Conservation (phyloP, 2,113 vertebrate genomes). For the Elephas maximus region DNA sequence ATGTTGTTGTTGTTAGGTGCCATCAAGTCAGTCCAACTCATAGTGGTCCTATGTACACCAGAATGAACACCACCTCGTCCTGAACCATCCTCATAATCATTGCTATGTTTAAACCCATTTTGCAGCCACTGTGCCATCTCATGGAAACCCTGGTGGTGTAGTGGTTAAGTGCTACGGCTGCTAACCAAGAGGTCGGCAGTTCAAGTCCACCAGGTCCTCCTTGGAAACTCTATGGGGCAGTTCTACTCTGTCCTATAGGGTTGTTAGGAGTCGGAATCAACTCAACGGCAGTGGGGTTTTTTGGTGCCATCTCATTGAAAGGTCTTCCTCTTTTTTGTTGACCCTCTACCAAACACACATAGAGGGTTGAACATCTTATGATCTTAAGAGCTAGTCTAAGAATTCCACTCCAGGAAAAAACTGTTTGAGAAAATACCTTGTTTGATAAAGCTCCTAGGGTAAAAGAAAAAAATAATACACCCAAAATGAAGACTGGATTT, state of each 20-base stretch:
- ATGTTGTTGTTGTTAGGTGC: background rate
- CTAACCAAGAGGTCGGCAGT: background rate
- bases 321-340: no score
- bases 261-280: no score
- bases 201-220: no score
- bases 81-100: background rate
- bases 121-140: background rate
- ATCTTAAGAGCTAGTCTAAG: background rate
- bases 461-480: background rate
- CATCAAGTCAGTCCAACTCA: background rate
- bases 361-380: background rate
- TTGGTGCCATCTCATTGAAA: background rate
- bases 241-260: no score
- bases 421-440: background rate
- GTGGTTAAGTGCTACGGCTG: no score
- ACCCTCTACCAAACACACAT: no score
- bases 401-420: background rate
- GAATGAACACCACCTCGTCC: background rate
- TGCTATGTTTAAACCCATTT: background rate
- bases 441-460: background rate
- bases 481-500: conserved; percentile 15
- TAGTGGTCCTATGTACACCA: background rate
- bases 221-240: no score
- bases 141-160: background rate
- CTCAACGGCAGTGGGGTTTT: no score